Conservation (phyloP, 2,797 vertebrate species). For the Podarcis siculus region DNA sequence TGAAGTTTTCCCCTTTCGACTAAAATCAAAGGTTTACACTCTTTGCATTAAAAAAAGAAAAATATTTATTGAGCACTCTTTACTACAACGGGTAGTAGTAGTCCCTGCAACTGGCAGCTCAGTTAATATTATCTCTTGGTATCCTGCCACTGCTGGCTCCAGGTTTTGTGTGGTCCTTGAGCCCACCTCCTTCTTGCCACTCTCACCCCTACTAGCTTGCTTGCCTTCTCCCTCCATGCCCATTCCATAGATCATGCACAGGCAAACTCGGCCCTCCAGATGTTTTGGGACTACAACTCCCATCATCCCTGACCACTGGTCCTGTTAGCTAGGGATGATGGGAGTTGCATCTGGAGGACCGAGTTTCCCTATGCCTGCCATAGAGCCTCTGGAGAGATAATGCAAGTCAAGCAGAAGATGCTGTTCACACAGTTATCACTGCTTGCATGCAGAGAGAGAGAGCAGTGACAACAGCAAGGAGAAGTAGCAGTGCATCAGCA, state of each 20-base stretch:
- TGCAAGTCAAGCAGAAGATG: not conserved
- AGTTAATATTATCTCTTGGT: not conserved
- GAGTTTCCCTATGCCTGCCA: too few species aligned
- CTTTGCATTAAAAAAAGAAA: not conserved
- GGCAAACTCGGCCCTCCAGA: too few species aligned
- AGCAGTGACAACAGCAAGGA: not conserved
- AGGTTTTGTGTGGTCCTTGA: not conserved
- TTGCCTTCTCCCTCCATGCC: not conserved
- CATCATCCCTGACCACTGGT: too few species aligned
- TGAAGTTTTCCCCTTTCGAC: not conserved
- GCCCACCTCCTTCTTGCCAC: not conserved
- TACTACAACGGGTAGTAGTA: too few species aligned
- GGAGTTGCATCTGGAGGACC: too few species aligned
- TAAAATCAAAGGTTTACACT: not conserved
- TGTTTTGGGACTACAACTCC: too few species aligned
- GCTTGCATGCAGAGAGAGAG: not conserved
- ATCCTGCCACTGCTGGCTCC: not conserved
- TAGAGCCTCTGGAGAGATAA: not conserved
- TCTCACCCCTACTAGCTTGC: not conserved
- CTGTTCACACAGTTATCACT: not conserved
- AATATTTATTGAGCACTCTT: not conserved
- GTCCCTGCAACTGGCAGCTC: not conserved
- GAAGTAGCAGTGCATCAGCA: not conserved
- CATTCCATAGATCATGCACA: not conserved
- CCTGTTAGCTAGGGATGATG: too few species aligned